Evolutionary conservation across 2,797 vertebrate genomes (phyloP), one percentile per base, ranked within the genome.

Genomic region (Potorous gilbertii): DNA sequence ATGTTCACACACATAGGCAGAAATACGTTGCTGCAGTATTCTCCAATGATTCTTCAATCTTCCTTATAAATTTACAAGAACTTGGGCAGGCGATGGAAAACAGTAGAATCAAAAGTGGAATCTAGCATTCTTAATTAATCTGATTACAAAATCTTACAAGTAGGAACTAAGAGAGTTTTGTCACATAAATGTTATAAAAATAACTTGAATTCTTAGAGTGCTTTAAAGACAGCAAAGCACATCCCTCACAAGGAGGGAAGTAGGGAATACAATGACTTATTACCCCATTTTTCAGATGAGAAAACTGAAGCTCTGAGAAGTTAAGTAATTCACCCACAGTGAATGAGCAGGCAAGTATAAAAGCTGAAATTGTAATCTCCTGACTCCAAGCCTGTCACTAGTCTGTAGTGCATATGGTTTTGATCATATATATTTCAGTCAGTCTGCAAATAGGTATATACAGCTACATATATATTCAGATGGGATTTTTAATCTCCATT

Each of bases 1-100:
- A 14, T 40, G 91, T 29, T n/a, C 50, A 81, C 54, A 31, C 81
- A 62, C 52, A 87, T 52, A 74, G 87, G 92, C 31, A 90, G 81
- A 87, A 92, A 40, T 52, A 11, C 31, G n/a, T 57, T 18, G 46
- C 90, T 56, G 46, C 12, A 24, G 57, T 29, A 24, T 2, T 29
- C 92, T 91, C 90, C 90, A 74, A 94, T 96, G 31, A 29, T 3
- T 54, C 93, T 92, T 92, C 50, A 29, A 62, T 54, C 21, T 93
- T 59, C 13, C 55, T 93, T 59, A 91, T 89, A 92, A 56, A 66
- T n/a, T 54, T 29, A 92, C 90, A 93, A 94, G 11, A 46, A 29
- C 95, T 4, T 93, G 90, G 10, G 34, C 92, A 93, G 57, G 24
- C 29, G 56, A 89, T 90, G n/a, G 93, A 96, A 93, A 90, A 55